Conservation (phyloP, 2,888 invertebrate species). For the Drosophila recens region DNA sequence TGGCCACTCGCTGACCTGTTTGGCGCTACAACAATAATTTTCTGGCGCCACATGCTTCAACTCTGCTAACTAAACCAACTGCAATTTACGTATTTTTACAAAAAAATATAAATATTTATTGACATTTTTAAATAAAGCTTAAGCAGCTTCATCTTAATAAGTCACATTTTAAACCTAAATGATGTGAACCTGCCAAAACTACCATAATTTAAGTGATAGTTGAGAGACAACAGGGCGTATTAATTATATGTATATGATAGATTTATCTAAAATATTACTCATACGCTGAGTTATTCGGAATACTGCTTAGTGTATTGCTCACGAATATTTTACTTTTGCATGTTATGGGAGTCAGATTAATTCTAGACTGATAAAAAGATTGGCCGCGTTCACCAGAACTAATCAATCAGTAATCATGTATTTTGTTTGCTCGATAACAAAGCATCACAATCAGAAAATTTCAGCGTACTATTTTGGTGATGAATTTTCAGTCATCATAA, state of each 20-base stretch:
- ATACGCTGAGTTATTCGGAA: constrained; percentile 39
- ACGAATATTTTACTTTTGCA: not conserved
- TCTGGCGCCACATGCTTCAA: constrained; percentile 35
- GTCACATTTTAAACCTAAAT: not conserved
- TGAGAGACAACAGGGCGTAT: not conserved
- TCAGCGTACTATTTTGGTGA: no score
- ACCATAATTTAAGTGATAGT: not conserved
- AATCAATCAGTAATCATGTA: no score
- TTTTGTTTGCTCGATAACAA: no score
- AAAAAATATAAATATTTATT: not conserved
- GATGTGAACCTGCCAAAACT: no score
- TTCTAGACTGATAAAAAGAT: not conserved
- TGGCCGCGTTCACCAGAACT: no score
- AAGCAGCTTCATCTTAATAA: not conserved
- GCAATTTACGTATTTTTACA: not conserved
- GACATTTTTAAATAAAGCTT: not conserved
- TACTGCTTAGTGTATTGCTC: no score
- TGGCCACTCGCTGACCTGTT: constrained; percentile 21
- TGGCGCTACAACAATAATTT: constrained; percentile 14
- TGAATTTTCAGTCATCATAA: no score
- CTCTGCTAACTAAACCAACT: constrained; percentile 28
- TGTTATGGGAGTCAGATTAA: not conserved
- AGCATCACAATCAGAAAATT: no score
- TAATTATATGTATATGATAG: not conserved
- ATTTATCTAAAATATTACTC: constrained; percentile 13